These are phyloP conservation scores for Rhodinocichla rosea DNA, from an alignment of 2,113 vertebrate species.

Conservation along the genomic window DNA sequence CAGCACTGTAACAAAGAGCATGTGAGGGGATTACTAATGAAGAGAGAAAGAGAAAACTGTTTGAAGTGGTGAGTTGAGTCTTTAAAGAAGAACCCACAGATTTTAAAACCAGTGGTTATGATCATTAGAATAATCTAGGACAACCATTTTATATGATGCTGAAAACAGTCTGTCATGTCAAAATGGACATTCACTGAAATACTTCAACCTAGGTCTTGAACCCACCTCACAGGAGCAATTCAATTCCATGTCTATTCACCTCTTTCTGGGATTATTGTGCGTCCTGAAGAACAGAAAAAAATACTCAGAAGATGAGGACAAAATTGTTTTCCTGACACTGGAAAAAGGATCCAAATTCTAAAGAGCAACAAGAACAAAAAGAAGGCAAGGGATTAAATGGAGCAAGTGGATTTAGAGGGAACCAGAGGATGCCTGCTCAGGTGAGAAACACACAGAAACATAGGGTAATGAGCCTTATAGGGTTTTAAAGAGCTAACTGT, in stretches of 20 bases:
- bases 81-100: not conserved
- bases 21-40: conserved; percentile 54
- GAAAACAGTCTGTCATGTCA: not conserved
- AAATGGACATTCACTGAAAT: not conserved
- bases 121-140: not conserved
- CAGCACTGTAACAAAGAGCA: not conserved
- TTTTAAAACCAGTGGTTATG: not conserved
- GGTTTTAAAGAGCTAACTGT: not conserved
- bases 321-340: not conserved
- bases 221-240: not conserved
- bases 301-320: not conserved
- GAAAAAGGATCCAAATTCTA: not conserved
- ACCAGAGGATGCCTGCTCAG: not conserved
- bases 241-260: not conserved
- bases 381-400: not conserved
- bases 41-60: not conserved
- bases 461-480: not conserved
- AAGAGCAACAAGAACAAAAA: not conserved
- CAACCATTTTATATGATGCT: not conserved
- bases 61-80: not conserved
- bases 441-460: not conserved
- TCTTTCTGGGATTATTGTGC: not conserved
- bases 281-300: not conserved
- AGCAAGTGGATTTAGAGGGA: not conserved
- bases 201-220: not conserved